Evolutionary conservation across 2,888 invertebrate genomes (phyloP), one percentile per base, ranked within the genome.

Genomic region (Sesia bembeciformis): DNA sequence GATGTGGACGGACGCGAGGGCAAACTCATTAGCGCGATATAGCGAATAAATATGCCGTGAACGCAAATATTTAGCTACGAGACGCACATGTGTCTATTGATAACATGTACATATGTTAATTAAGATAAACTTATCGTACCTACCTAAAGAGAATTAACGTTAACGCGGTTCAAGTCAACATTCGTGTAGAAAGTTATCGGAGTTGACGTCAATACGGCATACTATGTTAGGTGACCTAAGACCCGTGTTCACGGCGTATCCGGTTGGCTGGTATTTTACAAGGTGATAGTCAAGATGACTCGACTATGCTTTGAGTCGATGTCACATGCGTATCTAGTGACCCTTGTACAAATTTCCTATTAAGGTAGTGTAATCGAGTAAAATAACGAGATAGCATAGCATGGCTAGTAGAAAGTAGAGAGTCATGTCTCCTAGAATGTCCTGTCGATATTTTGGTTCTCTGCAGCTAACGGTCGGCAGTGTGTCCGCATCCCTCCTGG

Each of bases 171-270:
- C 40, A 38, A 64, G 64, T 63, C 66, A 58, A 58, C 70, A 50
- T 50, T 39, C 38, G 38, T 50, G 50, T 50, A 70, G 75, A 76
- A 76, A 74, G 74, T 65, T 70, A 70, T 71, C 62, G 64, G 64
- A 72, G 67, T 67, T 76, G 81, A 81, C 81, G 80, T 78, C 77
- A 78, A 75, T 69, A 62, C 64, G 68, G 70, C 81, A 76, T 75
- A 74, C 72, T 75, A 67, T 67, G 68, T 70, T 71, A 70, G 64
- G 64, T 72, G 77, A 80, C 80, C 79, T 77, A 74, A 74, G 80
- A 78, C 78, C 80, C 66, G 65, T 68, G 72, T 70, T 66, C 68
- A 62, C 62, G 66, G 61, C 61, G 61, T 65, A 75, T 75, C 78
- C 75, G 72, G 67, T 56, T 69, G 55, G 61, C 50, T 61, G 40